These are phyloP conservation scores for Drosophila insularis DNA, from an alignment of 1,140 invertebrate genomes.

Conservation along the genomic window DNA sequence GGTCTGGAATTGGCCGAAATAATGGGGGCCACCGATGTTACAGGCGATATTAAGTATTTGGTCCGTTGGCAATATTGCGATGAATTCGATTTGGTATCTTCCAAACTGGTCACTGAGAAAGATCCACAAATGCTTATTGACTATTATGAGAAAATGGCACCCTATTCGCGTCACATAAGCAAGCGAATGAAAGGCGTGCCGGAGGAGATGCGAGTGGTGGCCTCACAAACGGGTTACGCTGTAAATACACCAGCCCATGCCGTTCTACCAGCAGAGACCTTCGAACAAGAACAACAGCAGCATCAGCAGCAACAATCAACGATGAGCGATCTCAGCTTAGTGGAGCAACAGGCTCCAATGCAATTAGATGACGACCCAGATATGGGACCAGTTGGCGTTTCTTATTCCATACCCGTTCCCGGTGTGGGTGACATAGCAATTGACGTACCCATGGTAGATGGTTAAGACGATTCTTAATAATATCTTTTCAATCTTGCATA, in stretches of 20 bases:
- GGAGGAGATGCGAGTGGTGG: conserved; percentile 52
- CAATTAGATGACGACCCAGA: conserved; percentile 44
- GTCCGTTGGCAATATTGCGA: conserved; percentile 76
- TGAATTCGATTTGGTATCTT: conserved; percentile 73
- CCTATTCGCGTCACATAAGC: conserved; percentile 58
- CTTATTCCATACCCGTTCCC: conserved; percentile 74
- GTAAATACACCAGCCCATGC: conserved; percentile 6
- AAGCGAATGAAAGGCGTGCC: conserved; percentile 69
- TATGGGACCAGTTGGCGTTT: conserved; percentile 56
- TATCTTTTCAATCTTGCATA: conserved; percentile 22
- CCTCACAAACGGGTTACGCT: conserved; percentile 47
- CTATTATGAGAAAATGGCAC: conserved; percentile 76
- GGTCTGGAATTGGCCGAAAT: conserved; percentile 96
- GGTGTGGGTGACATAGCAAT: conserved; percentile 75
- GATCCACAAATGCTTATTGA: conserved; percentile 73
- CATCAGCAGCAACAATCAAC: background rate
- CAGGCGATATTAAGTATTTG: conserved; percentile 71
- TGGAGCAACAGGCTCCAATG: conserved; percentile 36
- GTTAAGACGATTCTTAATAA: background rate
- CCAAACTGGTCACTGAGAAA: conserved; percentile 58
- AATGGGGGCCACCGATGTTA: conserved; percentile 87
- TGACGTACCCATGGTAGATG: conserved; percentile 71
- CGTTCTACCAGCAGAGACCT: conserved; percentile 1
- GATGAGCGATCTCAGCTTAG: conserved; percentile 14
- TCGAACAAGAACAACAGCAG: conserved; percentile 26